phyloP scores from a whole-genome alignment of 2,113 vertebrate genomes.

The Nesogale talazaci region DNA sequence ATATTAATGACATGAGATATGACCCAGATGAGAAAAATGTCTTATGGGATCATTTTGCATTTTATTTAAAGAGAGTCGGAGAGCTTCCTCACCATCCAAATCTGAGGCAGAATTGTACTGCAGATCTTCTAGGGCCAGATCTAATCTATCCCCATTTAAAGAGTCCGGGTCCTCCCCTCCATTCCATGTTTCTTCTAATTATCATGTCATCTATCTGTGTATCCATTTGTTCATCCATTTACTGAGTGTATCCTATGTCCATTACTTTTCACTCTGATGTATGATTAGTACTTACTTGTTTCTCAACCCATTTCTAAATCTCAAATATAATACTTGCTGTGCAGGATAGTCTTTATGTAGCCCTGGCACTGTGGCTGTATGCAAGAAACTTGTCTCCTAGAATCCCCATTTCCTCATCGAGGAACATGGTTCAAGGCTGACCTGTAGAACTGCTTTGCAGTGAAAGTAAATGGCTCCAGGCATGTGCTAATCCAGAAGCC shows the following conservation, averaged over 20 bases:
- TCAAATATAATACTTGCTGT: not conserved
- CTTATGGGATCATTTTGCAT: conserved; percentile 39
- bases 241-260: not conserved
- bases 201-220: not conserved
- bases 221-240: not conserved
- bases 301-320: not conserved
- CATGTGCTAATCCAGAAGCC: not conserved
- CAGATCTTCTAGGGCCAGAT: not conserved
- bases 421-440: not conserved
- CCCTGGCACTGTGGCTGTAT: not conserved
- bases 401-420: not conserved
- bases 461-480: not conserved
- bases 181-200: not conserved
- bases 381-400: not conserved
- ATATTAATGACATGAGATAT: conserved; percentile 68
- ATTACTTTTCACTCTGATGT: not conserved
- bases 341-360: not conserved
- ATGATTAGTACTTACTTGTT: not conserved
- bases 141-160: rapidly evolving
- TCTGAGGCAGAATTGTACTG: not conserved
- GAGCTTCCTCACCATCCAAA: not conserved
- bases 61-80: conserved; percentile 41
- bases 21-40: conserved; percentile 58
- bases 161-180: not conserved
- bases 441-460: not conserved